These are phyloP conservation scores for Lophius piscatorius DNA, from an alignment of 2,113 vertebrate species.

Conservation along the genomic window DNA sequence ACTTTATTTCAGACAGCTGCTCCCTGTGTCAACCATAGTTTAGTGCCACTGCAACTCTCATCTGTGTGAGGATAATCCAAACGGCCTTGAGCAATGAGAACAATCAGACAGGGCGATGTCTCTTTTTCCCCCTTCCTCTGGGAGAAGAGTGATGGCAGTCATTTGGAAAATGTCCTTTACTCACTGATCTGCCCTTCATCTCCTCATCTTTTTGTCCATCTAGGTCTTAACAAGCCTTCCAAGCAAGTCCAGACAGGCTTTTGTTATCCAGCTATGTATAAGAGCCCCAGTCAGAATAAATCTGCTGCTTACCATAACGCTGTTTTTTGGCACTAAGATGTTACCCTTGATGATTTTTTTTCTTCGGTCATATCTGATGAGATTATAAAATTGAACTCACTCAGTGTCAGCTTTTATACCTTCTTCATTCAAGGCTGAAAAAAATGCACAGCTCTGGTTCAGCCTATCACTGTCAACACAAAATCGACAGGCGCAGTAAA, in stretches of 20 bases:
- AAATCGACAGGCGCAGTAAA: background rate
- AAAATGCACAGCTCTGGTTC: too few species aligned
- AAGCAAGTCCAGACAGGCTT: constrained; percentile 6
- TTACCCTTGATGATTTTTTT: too few species aligned
- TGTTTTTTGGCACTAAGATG: too few species aligned
- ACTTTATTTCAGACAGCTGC: constrained; percentile 4
- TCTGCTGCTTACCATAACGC: too few species aligned
- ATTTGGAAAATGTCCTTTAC: constrained; percentile 35
- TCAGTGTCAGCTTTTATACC: constrained; percentile 2
- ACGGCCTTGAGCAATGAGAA: constrained; percentile 21
- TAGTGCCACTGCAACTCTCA: constrained; percentile 23
- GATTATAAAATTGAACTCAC: constrained; percentile 14
- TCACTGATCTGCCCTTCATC: constrained; percentile 29
- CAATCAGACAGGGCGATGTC: constrained; percentile 26
- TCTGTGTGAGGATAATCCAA: constrained; percentile 27
- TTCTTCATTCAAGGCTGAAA: constrained; percentile 2
- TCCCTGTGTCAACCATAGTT: background rate
- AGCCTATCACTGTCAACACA: too few species aligned
- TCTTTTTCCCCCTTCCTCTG: constrained; percentile 22
- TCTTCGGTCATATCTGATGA: background rate
- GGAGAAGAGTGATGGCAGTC: constrained; percentile 26
- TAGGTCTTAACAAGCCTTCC: constrained; percentile 2
- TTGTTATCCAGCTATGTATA: background rate
- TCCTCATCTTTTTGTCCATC: constrained; percentile 16
- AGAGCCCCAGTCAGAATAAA: too few species aligned